Base-by-base conservation (phyloP, 1,140 invertebrate genomes). In the Cataglyphis hispanica region DNA sequence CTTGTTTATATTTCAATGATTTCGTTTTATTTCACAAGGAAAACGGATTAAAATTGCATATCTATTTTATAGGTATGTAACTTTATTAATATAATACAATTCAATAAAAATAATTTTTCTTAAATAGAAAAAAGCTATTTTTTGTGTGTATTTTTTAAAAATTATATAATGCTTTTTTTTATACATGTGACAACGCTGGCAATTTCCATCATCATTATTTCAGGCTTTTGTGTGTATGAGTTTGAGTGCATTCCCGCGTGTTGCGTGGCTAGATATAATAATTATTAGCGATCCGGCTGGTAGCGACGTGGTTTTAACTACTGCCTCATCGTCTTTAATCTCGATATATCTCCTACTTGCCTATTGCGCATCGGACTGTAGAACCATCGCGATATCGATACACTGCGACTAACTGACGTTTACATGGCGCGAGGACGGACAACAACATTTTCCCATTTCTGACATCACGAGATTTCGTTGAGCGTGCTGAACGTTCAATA, bases 271-370 rank as follows among this genome's bases (percentile, higher is more conserved):
- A 22, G 60, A 66, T 78, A 50, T 46, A 40, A 78, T 78, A 78
- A 78, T 78, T 66, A 78, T 78, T 13, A 27, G 27, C 16, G 13
- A 63, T 63, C 40, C 19, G 40, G 37, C 37, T 31, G 60, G 19
- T 64, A 50, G 75, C 58, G 50, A 63, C 25, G 1, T 63, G 27
- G 40, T 11, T 40, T 13, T 16, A 31, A 40, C 40, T 43, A 75
- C 19, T 25, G 56, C 34, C n/a, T 66, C 60, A 66, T 78, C 63
- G 50, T 66, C 40, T 78, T 78, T 64, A 78, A 78, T 78, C 58
- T 66, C 40, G 40, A 66, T 27, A 16, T 66, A 25, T 31, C 22
- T 27, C 7, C 11, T n/a, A 46, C n/a, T 66, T 37, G 40, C 40
- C 25, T 66, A 77, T 61, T 43, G 16, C 74, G 56, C 74, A 25